Evolutionary conservation across 2,113 vertebrate genomes (phyloP).

Genomic region (Carlito syrichta): DNA sequence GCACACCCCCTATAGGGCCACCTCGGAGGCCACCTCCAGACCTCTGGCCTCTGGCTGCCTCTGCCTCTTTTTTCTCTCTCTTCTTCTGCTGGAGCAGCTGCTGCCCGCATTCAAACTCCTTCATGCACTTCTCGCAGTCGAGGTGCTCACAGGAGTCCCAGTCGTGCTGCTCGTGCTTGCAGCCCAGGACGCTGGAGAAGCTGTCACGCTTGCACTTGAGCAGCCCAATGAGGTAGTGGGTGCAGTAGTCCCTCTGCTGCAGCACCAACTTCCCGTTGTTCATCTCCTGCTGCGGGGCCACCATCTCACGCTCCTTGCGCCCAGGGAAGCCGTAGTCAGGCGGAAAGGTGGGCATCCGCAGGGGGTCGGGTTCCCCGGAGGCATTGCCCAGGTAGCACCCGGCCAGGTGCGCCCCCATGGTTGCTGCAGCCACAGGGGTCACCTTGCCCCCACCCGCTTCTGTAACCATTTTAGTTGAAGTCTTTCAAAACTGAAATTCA

Average conservation of each 20-base stretch:
- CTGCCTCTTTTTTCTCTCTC: constrained; percentile 74
- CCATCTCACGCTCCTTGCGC: constrained; percentile 88
- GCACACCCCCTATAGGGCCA: neutral
- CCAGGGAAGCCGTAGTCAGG: constrained; percentile 82
- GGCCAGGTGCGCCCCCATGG: constrained; percentile 88
- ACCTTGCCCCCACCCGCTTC: constrained; percentile 41
- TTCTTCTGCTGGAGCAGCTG: constrained; percentile 89
- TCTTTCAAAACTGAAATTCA: neutral
- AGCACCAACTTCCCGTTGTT: constrained; percentile 85
- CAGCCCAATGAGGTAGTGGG: constrained; percentile 87
- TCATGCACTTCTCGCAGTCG: constrained; percentile 94
- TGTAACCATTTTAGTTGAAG: neutral
- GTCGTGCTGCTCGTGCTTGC: constrained; percentile 87
- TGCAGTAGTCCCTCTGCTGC: constrained; percentile 91
- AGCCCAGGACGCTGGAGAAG: constrained; percentile 90
- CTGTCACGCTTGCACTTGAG: constrained; percentile 92
- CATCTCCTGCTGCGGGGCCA: constrained; percentile 91
- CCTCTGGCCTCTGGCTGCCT: neutral
- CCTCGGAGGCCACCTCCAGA: neutral
- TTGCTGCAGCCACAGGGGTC: constrained; percentile 5
- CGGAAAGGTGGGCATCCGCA: constrained; percentile 80
- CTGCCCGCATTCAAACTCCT: constrained; percentile 92
- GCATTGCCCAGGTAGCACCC: constrained; percentile 83
- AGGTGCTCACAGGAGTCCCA: constrained; percentile 92
- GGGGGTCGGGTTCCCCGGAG: constrained; percentile 86